Evolutionary conservation across 2,797 vertebrate species (phyloP).

Genomic region (Brachyrhaphis roseni): DNA sequence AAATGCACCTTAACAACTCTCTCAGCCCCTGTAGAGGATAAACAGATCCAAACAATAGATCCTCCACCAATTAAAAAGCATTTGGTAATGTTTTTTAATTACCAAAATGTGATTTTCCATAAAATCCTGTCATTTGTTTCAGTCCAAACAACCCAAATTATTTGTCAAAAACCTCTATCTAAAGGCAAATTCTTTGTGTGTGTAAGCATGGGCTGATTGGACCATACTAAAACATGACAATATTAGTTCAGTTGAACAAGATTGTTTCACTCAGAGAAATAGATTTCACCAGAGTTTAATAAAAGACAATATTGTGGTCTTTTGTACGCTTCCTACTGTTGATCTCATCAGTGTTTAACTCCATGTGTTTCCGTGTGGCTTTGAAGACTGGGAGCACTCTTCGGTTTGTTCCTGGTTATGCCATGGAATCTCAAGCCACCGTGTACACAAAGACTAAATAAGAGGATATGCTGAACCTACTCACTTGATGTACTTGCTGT

Average conservation of each 20-base stretch:
- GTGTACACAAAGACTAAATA: not conserved
- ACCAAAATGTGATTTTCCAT: not conserved
- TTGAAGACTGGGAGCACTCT: not conserved
- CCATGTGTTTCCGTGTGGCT: not conserved
- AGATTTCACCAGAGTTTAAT: not conserved
- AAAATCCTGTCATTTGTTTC: not conserved
- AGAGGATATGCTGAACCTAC: not conserved
- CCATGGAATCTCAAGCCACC: not conserved
- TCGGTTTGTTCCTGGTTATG: not conserved
- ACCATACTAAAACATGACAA: not conserved
- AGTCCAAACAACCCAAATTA: not conserved
- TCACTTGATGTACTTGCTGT: not conserved
- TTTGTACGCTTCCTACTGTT: not conserved
- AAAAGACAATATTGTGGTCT: not conserved
- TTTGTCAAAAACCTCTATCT: not conserved
- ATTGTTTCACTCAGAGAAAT: not conserved
- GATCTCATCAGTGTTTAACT: not conserved
- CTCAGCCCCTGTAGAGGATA: not conserved
- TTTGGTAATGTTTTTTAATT: not conserved
- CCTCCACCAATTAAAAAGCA: not conserved
- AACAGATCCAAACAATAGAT: not conserved
- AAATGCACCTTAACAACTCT: not conserved
- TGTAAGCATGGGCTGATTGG: not conserved
- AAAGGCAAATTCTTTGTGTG: not conserved
- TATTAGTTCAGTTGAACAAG: not conserved